Base-by-base conservation (phyloP, 2,888 invertebrate species). In the Zaprionus obscuricornis region DNA sequence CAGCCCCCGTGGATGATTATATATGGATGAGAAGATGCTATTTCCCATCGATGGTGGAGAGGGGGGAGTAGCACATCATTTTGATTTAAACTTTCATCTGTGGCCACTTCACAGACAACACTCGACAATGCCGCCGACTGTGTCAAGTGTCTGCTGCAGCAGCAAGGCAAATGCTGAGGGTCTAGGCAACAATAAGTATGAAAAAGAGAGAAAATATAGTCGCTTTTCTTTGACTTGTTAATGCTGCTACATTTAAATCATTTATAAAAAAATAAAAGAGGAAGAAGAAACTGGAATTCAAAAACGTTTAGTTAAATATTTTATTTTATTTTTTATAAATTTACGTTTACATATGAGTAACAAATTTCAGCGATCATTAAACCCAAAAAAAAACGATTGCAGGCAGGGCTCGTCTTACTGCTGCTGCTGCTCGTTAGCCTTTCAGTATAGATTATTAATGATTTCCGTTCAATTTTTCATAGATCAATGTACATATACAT, bases 381-480 rank as follows among this genome's bases (percentile, higher is more conserved):
- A 68, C 56, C 54, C 66, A 65, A n/a, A n/a, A n/a, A n/a, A n/a
- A n/a, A n/a, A n/a, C n/a, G n/a, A 67, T 67, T 68, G 64, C 63
- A 5, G 4, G 24, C 63, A 39, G 47, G 17, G 2, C 40, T 24
- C 40, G 59, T 60, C 62, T 66, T 56, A 55, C 50, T 50, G 46
- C 42, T 11, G 16, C 33, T 60, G 49, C 22, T 22, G 7, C 7
- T 7, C 7, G 7, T 59, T 52, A 16, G 40, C 56, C 52, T 27
- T 72, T 59, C 57, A 39, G 67, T 27, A 51, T 54, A n/a, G 83
- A 82, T 85, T 79, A 79, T 79, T 85, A 79, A 79, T 79, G 78
- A 79, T 79, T 79, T 79, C 78, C 78, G 78, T 77, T 79, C 83
- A 82, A 85, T 85, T 70, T 85, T 82, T 74, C 74, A 77, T 77